These are phyloP conservation scores for Prunella fulvescens DNA, from an alignment of 2,113 vertebrate species.

Conservation along the genomic window DNA sequence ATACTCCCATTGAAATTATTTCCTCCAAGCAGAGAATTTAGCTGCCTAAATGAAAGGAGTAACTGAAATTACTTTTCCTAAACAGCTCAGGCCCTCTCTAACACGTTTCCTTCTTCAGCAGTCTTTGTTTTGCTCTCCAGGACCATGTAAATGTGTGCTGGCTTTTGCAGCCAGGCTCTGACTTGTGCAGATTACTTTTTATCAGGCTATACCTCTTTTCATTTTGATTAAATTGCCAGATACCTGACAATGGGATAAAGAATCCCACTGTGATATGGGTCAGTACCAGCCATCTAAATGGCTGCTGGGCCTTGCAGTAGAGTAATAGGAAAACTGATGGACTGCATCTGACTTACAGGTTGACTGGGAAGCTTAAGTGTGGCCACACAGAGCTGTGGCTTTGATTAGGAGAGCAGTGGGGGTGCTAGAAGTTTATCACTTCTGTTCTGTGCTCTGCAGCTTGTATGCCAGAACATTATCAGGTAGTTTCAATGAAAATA, in stretches of 20 bases:
- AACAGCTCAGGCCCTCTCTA: neutral
- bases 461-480: neutral
- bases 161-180: neutral
- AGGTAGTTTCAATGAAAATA: neutral
- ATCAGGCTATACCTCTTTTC: neutral
- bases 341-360: neutral
- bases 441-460: neutral
- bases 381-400: neutral
- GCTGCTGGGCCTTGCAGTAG: neutral
- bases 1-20: neutral
- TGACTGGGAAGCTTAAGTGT: neutral
- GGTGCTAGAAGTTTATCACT: neutral
- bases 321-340: constrained; percentile 3
- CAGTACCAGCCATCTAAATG: neutral
- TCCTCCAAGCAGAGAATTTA: neutral
- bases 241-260: neutral
- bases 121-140: neutral
- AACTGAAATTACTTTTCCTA: neutral
- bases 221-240: neutral
- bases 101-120: neutral
- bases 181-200: neutral
- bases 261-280: neutral
- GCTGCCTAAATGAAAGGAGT: neutral
- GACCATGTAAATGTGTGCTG: neutral
- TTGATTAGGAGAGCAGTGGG: neutral